Base-by-base conservation (phyloP, 2,888 invertebrate genomes). In the Monoplex corrugatus region DNA sequence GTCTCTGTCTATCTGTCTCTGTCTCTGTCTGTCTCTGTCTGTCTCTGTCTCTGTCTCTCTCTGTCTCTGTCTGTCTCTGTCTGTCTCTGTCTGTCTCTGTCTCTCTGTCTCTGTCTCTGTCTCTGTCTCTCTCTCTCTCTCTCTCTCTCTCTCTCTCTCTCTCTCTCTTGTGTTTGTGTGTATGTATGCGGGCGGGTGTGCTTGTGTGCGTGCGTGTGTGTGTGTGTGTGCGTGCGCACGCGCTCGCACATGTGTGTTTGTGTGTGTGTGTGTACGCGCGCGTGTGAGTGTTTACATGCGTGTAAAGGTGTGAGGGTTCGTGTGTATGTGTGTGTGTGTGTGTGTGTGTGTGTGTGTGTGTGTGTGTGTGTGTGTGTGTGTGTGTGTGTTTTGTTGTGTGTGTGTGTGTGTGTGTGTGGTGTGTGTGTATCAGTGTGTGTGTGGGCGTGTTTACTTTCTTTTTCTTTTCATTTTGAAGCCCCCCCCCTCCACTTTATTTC, bases 31-130 rank as follows among this genome's bases (percentile, higher is more conserved):
- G 28, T 82, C 28, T 44, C 6, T 40, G 38, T 78, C 6, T 82
- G 28, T 82, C 0, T 82, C 16, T 40, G 5, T 82, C 40, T 82
- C 6, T 43, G 23, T n/a, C 6, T 0, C 0, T n/a, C 0, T 82
- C 32, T 82, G 82, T 44, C 32, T 82, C 32, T 82, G 44, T 82
- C 40, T 82, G 43, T 43, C 40, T 82, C 40, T 82, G 43, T 82
- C 40, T 82, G 82, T 43, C 0, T 82, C 0, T 83, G 45, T 83
- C n/a, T 45, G 45, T 83, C n/a, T 83, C n/a, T 16, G 45, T 83
- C n/a, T 45, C n/a, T 83, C n/a, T 45, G 3, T 50, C 0, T 16
- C n/a, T 45, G 45, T 45, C n/a, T 83, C 1, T 45, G n/a, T 28
- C n/a, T 45, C n/a, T 83, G 45, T 40, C 16, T 40, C 40, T 78